Percentiles rank a stretch among this genome's conserved stretches.
These are phyloP conservation scores for Aphyosemion australe DNA, from an alignment of 2,113 vertebrate species.

Conservation along the genomic window DNA sequence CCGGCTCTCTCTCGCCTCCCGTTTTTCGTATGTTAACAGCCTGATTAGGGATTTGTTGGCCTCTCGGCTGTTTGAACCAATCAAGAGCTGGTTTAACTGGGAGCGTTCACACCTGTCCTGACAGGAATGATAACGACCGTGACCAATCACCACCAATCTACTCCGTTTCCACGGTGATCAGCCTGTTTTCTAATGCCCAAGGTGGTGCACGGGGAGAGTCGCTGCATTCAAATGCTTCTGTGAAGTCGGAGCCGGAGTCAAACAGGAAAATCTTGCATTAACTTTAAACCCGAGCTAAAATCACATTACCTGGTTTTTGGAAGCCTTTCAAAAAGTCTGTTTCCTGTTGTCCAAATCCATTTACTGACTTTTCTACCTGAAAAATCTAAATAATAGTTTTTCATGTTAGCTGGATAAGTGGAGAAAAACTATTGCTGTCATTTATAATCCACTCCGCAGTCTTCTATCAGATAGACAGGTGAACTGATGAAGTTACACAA, in stretches of 20 bases:
- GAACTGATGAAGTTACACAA: conserved; percentile 8
- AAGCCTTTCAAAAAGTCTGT: neutral
- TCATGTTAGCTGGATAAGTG: too few relatives aligned
- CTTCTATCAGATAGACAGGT: neutral
- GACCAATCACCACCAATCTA: conserved; percentile 46
- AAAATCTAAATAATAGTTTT: neutral
- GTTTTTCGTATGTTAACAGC: conserved; percentile 51
- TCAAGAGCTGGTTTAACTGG: conserved; percentile 67
- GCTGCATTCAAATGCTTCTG: conserved; percentile 34
- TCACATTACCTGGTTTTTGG: neutral
- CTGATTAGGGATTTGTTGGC: conserved; percentile 70
- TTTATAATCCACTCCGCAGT: neutral
- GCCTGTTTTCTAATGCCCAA: conserved; percentile 45
- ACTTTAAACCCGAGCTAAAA: neutral
- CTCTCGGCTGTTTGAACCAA: conserved; percentile 70
- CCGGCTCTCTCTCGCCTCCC: conserved; percentile 24
- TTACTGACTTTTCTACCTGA: neutral
- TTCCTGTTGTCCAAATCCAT: neutral
- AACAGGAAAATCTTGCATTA: neutral
- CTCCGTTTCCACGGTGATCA: conserved; percentile 47
- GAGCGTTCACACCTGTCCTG: conserved; percentile 68
- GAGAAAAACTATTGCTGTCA: neutral
- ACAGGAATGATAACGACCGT: conserved; percentile 70
- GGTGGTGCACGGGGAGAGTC: conserved; percentile 17
- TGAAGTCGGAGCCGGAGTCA: neutral